Evolutionary conservation across 2,797 vertebrate species (phyloP), one percentile per base, ranked within the genome.

Genomic region (Psittacula derbiana): DNA sequence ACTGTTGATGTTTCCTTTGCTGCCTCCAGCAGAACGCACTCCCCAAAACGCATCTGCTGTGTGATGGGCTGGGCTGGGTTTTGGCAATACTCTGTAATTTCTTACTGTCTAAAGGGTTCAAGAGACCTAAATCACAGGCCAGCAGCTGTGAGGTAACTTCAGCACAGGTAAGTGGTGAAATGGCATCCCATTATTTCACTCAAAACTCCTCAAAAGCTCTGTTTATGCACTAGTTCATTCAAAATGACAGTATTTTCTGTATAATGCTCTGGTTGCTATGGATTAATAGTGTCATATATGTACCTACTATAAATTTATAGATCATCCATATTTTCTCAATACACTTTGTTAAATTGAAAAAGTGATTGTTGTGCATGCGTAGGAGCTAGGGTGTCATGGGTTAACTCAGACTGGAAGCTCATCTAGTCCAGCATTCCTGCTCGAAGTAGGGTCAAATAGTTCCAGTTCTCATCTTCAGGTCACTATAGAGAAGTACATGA

Each of bases 221-320:
- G 71, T 60, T 87, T 36, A 62, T 92, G 92, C 91, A 31, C 76
- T 71, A 49, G 80, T 70, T 72, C 55, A 75, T 55, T 49, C 74
- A 75, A 88, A 73, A 75, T 33, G 24, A 60, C 13, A 5, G 2
- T 87, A 70, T 91, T 95, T 91, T 92, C 76, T 91, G 89, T 93
- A 78, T 28, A 83, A 74, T 36, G 64, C 87, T 79, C 47, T 88
- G 91, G 44, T 85, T 53, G 36, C 18, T 31, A 7, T 33, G 53
- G 79, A 70, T 94, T 33, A 52, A n/a, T 86, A 18, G 44, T 14
- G 61, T 74, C 79, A 7, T 38, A 16, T 20, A 1, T 49, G 75
- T 90, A 36, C 4, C 1, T 21, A 33, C 8, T 14, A 23, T 4
- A 5, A 38, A 31, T 52, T 70, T 8, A 10, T 30, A 60, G 58